Evolutionary conservation across 2,113 vertebrate species (phyloP), one percentile per base, ranked within the genome.

Genomic region (Halichoerus grypus): DNA sequence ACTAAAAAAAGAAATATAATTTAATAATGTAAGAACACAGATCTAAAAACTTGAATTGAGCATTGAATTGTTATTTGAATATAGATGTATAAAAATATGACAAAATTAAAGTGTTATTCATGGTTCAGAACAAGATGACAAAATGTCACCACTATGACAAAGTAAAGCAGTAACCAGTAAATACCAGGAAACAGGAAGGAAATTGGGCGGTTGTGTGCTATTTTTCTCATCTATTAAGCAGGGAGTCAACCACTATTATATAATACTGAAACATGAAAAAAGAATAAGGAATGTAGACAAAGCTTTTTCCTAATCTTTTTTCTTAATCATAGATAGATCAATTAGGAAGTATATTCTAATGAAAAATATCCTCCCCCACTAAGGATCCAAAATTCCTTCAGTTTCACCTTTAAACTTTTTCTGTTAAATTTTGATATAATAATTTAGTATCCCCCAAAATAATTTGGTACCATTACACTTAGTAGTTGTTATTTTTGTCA

Each of bases 1-100:
- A 93, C 14, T 77, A 67, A 79, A 96, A 96, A 93, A 67, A 86
- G n/a, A 96, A 92, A 77, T 67, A 79, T 69, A 82, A 92, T 14
- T n/a, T 9, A 92, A 92, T 39, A 87, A 51, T 67, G 21, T 11
- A 49, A 76, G 36, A 88, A 53, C 10, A 79, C 21, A 26, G 9
- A 22, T 90, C 28, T 77, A 63, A 85, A 94, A 67, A 49, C 57
- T 24, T 69, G 53, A 82, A 7, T 69, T 55, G 15, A 91, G 7
- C 12, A 93, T 1, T 87, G 24, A 87, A 65, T 63, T 18, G 82
- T 77, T 86, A 90, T 79, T 83, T 84, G 61, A 74, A 91, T 49
- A 84, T 9, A 61, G 5, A 80, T 94, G 19, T 69, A 82, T 31
- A 67, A 89, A 96, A 80, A 61, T 39, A 85, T 59, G 31, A 74